Evolutionary conservation across 1,140 invertebrate genomes (phyloP), one percentile per base, ranked within the genome.

Genomic region (Potamilus streckersoni): DNA sequence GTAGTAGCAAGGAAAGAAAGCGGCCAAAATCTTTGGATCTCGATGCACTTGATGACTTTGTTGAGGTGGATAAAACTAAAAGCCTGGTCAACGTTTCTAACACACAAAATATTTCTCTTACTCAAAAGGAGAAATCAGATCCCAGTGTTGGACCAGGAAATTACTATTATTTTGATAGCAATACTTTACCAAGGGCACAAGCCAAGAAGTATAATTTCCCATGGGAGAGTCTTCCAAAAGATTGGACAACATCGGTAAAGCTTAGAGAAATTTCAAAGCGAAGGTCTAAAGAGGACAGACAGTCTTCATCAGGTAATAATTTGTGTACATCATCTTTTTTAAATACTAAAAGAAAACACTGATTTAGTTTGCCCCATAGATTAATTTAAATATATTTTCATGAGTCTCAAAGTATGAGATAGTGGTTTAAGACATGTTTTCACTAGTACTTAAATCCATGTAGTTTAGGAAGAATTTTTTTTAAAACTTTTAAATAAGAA

Each of bases 241-340:
- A 88, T 72, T 87, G 87, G 85, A 87, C 85, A 19, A 87, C 85
- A 16, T 84, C 87, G n/a, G 87, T 88, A 4, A 86, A 84, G 71
- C 69, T 88, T 27, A 79, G 87, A 61, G 84, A 88, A 69, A 88
- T 87, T 58, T 83, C 83, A 17, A 86, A 86, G 75, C 75, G 83
- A 27, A 80, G 83, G 58, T 78, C 81, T 12, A 78, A 80, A 38
- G 85, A 87, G 74, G 87, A 88, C 55, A 66, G 85, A 38, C 83
- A 87, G 62, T 87, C 85, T 23, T 88, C 86, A 11, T 88, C 87
- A 79, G 87, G 86, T 88, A 65, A 58, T 77, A 65, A 58, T 20
- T 17, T 58, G 56, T 62, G 49, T 61, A 11, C 12, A 38, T 38
- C 38, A 38, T 38, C 38, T 6, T 38, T 38, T 38, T 38, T 38